Evolutionary conservation across 2,888 invertebrate species (phyloP), one percentile per base, ranked within the genome.

Genomic region (Serrognathus titanus): DNA sequence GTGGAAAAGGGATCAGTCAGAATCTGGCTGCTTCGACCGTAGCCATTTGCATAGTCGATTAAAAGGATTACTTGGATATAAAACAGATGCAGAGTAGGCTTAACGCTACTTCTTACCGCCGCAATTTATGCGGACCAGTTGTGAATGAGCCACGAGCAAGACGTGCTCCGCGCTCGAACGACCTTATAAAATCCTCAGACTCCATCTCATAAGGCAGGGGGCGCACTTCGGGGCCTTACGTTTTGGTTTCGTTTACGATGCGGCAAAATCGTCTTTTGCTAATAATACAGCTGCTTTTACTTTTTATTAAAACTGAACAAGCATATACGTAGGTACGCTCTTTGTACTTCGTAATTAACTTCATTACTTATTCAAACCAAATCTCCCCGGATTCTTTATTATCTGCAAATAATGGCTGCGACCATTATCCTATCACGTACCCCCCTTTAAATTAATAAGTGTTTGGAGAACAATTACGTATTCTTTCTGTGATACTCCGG

Each of bases 11-110:
- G 43, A 65, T 61, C 61, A 61, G 58, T 59, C 50, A 54, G 55
- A 53, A 60, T 61, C 60, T 56, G 47, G 50, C 49, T 58, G 50
- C 16, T 58, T 59, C 57, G 54, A 51, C 56, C 51, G 53, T 58
- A 51, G 62, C 68, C 65, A 71, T 71, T 71, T 69, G 63, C 71
- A 71, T 68, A 66, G 61, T 61, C 68, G 71, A 69, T 70, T 71
- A 69, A 66, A 69, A 67, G 65, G 70, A 66, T 70, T 71, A 69
- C 66, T 54, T 56, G 66, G 62, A 69, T 70, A 70, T 69, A 69
- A 68, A 69, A 66, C 69, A 69, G 67, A 69, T 68, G 68, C 68
- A 68, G 63, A 69, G 63, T 61, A 57, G 64, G 69, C 67, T 68
- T 66, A 67, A 59, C 64, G 66, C 65, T 53, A 51, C 48, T 56